Evolutionary conservation across 2,113 vertebrate genomes (phyloP), one percentile per base, ranked within the genome.

Genomic region (Cryptomyrus ogoouensis): DNA sequence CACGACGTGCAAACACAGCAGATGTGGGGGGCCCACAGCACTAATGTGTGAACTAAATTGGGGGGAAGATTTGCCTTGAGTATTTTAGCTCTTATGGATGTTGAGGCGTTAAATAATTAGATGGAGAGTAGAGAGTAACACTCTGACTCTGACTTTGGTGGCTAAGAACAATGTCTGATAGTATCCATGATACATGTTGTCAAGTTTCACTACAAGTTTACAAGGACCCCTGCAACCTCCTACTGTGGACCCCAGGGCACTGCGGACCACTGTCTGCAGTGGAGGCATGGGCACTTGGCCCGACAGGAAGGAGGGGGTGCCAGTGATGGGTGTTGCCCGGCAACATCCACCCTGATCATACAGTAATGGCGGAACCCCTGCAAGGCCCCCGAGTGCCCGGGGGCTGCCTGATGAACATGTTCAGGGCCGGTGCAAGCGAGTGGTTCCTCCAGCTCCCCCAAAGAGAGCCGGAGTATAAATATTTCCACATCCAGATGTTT

Each of bases 401-500:
- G 27, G 35, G 9, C 53, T 44, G 27, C 35, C 52, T 47, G 6
- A 12, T n/a, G 24, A 87, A 47, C 84, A 53, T 52, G 27, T 87
- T 27, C n/a, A 19, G 49, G 27, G 12, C 19, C 1, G 8, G 46
- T 50, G 46, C 42, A 49, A 27, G 42, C 4, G 47, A 49, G 9
- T 35, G 31, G 2, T 8, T 24, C n/a, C 46, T 31, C 27, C 47
- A 49, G 46, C 6, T 9, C 88, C 84, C 84, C 85, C 46, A 19
- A 15, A 84, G 50, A 58, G 77, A 10, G 56, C 50, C 0, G 13
- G 46, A 89, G 80, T 58, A 47, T 89, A 85, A 84, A 85, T 62
- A 62, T 89, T 89, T 89, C 89, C 89, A 84, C 56, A 35, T 89
- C 77, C 89, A 89, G 50, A 89, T 89, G 89, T 89, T 85, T 89